Evolutionary conservation across 2,797 vertebrate genomes (phyloP).

Genomic region (Podarcis lilfordi): DNA sequence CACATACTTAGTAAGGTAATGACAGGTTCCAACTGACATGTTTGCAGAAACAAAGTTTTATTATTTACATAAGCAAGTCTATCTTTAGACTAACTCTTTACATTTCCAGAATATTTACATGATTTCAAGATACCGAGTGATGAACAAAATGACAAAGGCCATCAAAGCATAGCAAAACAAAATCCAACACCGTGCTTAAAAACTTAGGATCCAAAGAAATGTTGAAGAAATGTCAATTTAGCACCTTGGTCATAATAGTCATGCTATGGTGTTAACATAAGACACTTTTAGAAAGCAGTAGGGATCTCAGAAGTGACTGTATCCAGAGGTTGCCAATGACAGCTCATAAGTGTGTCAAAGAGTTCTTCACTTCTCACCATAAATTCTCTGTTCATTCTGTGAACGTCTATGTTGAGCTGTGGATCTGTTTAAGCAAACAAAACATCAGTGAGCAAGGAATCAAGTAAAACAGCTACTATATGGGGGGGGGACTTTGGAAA

Average conservation of each 20-base stretch:
- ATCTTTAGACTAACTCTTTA: constrained; percentile 75
- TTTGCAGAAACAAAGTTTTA: constrained; percentile 77
- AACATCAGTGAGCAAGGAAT: constrained; percentile 25
- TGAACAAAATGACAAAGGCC: constrained; percentile 70
- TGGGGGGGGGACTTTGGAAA: background rate
- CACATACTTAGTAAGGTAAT: constrained; percentile 17
- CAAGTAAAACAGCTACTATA: background rate
- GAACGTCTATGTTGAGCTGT: constrained; percentile 85
- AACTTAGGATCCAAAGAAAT: constrained; percentile 73
- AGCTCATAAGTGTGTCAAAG: constrained; percentile 89
- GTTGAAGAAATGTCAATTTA: constrained; percentile 75
- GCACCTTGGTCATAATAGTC: constrained; percentile 77
- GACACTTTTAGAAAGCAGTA: constrained; percentile 70
- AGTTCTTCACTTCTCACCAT: constrained; percentile 93
- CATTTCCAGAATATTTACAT: constrained; percentile 78
- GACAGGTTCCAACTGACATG: constrained; percentile 62
- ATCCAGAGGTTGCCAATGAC: constrained; percentile 92
- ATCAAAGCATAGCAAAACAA: constrained; percentile 70
- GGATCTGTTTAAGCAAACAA: constrained; percentile 80
- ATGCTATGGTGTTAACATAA: constrained; percentile 71
- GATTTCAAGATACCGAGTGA: constrained; percentile 73
- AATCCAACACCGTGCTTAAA: constrained; percentile 77
- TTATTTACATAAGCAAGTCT: constrained; percentile 77
- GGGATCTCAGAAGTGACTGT: constrained; percentile 83
- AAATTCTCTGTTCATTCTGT: constrained; percentile 89